Evolutionary conservation across 2,888 invertebrate genomes (phyloP), one percentile per base, ranked within the genome.

Genomic region (Rotaria magnacalcarata): DNA sequence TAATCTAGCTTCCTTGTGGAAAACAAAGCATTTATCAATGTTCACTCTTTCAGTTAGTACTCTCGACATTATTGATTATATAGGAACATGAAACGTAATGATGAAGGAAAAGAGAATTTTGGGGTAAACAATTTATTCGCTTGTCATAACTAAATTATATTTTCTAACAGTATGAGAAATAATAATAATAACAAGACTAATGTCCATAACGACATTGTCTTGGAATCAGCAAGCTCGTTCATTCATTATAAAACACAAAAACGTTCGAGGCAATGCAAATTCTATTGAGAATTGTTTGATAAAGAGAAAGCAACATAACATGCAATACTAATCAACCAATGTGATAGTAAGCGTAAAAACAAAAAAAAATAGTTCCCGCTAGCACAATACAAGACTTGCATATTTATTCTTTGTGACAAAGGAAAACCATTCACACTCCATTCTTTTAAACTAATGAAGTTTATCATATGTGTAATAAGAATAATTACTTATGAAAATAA

Each of bases 311-410:
- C 34, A 67, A 34, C 34, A 41, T 67, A 67, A 67, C 67, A 67
- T 41, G 67, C 67, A 67, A 67, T 67, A 34, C 67, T 67, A 67
- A 67, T 67, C 67, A 34, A 67, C 34, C 67, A 67, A 27, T 34
- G 7, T 16, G 34, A 67, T 67, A 5, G 5, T 41, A 67, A 19
- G 7, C 19, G 52, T 14, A 52, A 52, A 52, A 52, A 14, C 52
- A 52, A 19, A 34, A 67, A 67, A 14, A 34, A 67, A 27, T 34
- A 27, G 7, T 60, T 7, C 27, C 11, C 14, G n/a, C n/a, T 11
- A 60, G 2, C 14, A 34, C 34, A 34, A 67, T 34, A 67, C 34
- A 34, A 67, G 88, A 1, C 34, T 6, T 67, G 34, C 34, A 67
- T 34, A 34, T 34, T 34, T 56, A 24, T 56, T 56, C 6, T 24